Evolutionary conservation across 2,888 invertebrate genomes (phyloP).

Genomic region (Drosophila lutescens): DNA sequence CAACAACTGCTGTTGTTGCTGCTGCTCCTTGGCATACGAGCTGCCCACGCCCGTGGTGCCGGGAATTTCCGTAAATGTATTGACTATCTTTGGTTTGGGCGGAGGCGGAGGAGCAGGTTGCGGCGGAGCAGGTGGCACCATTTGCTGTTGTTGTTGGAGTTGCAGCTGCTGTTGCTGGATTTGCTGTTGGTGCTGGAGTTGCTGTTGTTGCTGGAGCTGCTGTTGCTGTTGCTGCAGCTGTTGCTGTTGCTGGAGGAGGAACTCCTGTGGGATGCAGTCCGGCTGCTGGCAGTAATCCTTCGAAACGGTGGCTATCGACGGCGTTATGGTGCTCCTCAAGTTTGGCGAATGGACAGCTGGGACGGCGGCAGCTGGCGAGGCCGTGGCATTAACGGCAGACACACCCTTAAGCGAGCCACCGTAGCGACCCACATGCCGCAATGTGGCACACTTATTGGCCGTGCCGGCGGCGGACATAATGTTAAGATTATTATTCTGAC

Average conservation of each 20-base stretch:
- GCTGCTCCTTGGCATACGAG: conserved; percentile 82
- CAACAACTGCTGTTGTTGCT: conserved; percentile 63
- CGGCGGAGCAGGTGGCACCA: conserved; percentile 46
- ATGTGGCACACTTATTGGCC: conserved; percentile 84
- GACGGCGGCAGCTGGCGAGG: neutral
- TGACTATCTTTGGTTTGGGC: conserved; percentile 81
- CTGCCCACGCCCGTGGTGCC: conserved; percentile 84
- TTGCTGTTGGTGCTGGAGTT: conserved; percentile 56
- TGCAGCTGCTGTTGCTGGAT: conserved; percentile 48
- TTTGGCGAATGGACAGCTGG: conserved; percentile 80
- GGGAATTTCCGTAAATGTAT: conserved; percentile 84
- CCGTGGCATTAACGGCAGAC: conserved; percentile 40
- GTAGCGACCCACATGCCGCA: conserved; percentile 84
- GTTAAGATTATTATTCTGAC: conserved; percentile 81
- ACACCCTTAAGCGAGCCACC: conserved; percentile 83
- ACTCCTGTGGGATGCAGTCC: conserved; percentile 81
- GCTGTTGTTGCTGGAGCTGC: conserved; percentile 60
- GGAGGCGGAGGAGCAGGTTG: conserved; percentile 80
- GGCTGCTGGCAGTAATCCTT: conserved; percentile 84
- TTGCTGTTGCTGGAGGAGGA: conserved; percentile 54
- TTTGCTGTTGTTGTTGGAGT: conserved; percentile 12
- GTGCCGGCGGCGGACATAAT: conserved; percentile 66
- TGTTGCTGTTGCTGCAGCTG: conserved; percentile 53
- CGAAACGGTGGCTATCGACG: conserved; percentile 84
- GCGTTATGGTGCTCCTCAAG: conserved; percentile 84